These are phyloP conservation scores for Phengaris arion DNA, from an alignment of 2,888 invertebrate species.

Conservation along the genomic window DNA sequence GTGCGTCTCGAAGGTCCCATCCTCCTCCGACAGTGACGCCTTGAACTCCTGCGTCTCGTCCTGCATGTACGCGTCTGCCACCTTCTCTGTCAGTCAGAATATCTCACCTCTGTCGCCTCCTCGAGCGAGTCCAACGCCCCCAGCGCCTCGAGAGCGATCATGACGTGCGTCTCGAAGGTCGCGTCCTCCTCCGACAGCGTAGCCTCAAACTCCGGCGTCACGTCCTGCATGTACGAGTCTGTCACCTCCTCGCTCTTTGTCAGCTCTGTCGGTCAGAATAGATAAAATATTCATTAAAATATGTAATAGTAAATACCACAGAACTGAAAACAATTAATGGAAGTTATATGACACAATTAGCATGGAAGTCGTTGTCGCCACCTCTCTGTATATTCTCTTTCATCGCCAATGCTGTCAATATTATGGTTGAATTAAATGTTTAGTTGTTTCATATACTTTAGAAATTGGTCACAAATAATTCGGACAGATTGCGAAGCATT, in stretches of 20 bases:
- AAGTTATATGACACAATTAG: no score
- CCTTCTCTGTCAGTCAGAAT: slow-evolving; percentile 51
- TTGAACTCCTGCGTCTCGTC: slow-evolving; percentile 74
- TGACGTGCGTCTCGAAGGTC: slow-evolving; percentile 79
- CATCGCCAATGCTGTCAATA: no score
- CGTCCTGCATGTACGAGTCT: slow-evolving; percentile 68
- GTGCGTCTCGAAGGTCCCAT: slow-evolving; percentile 68
- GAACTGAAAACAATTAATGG: no score
- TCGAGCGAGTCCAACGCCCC: slow-evolving; percentile 90
- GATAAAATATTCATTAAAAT: no score
- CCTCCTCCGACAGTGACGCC: slow-evolving; percentile 66
- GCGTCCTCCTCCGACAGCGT: slow-evolving; percentile 67
- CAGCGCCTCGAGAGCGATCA: slow-evolving; percentile 91
- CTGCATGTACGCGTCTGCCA: slow-evolving; percentile 67
- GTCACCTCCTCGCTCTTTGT: slow-evolving; percentile 71
- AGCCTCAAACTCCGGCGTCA: slow-evolving; percentile 71
- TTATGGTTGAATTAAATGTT: no score
- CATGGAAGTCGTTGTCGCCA: no score
- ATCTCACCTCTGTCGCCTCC: slow-evolving; percentile 87
- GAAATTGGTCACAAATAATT: no score
- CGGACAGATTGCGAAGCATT: no score
- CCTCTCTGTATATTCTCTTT: no score
- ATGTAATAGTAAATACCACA: no score
- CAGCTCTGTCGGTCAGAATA: slow-evolving; percentile 50
- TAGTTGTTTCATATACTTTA: no score